These are phyloP conservation scores for Rhingia rostrata DNA, from an alignment of 2,888 invertebrate genomes.

Conservation along the genomic window DNA sequence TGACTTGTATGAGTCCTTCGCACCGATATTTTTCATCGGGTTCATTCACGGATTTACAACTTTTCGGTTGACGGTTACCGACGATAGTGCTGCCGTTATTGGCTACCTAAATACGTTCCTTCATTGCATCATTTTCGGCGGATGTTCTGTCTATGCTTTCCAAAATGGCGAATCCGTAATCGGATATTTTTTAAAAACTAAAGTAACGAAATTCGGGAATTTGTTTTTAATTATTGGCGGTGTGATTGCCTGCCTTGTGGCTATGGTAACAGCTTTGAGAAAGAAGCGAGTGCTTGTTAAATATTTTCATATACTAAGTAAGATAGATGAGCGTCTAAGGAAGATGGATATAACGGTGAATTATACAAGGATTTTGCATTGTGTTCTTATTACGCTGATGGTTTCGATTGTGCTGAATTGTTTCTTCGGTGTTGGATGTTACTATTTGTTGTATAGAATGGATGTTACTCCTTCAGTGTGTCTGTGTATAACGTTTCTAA, in stretches of 20 bases:
- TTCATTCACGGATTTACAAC: no score
- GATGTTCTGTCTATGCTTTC: neutral
- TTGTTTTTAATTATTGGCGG: slow-evolving; percentile 53
- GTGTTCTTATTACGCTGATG: slow-evolving; percentile 25
- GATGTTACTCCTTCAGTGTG: slow-evolving; percentile 67
- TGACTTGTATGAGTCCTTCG: no score
- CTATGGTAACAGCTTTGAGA: slow-evolving; percentile 50
- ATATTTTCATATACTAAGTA: slow-evolving; percentile 39
- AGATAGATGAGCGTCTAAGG: slow-evolving; percentile 33
- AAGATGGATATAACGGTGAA: slow-evolving; percentile 56
- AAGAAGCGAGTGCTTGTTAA: slow-evolving; percentile 56
- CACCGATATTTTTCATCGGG: no score
- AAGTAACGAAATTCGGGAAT: slow-evolving; percentile 48
- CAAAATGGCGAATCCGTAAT: neutral
- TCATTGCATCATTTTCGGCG: neutral
- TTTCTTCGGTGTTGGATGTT: slow-evolving; percentile 33
- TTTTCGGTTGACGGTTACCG: no score
- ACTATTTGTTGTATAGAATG: slow-evolving; percentile 60
- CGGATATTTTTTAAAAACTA: neutral
- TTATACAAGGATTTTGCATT: slow-evolving; percentile 62
- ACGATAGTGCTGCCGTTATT: neutral
- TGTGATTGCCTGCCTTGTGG: slow-evolving; percentile 47
- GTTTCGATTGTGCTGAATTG: slow-evolving; percentile 30
- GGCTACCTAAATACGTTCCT: neutral
- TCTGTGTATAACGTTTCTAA: slow-evolving; percentile 49